phyloP scores from a whole-genome alignment of 2,113 vertebrate genomes.

The Rhinogobius similis region DNA sequence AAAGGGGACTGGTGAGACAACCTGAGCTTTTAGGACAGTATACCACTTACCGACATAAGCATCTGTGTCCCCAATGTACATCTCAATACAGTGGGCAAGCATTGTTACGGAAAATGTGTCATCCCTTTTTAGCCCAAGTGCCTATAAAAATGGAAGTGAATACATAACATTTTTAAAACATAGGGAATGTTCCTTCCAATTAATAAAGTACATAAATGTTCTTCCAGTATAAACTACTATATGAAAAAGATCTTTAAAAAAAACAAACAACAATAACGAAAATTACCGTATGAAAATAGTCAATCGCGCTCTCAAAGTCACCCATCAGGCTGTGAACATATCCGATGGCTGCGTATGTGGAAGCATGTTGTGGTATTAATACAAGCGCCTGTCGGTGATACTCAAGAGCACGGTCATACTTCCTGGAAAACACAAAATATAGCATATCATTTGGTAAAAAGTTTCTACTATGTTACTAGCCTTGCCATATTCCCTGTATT shows the following conservation, averaged over 20 bases:
- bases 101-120: slow-evolving; percentile 98
- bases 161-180: background rate
- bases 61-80: slow-evolving; percentile 99
- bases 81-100: slow-evolving; percentile 98
- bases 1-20: no score
- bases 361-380: slow-evolving; percentile 94
- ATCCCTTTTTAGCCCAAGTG: slow-evolving; percentile 94
- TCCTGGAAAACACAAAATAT: slow-evolving; percentile 72
- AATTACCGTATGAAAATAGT: slow-evolving; percentile 96
- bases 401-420: slow-evolving; percentile 94
- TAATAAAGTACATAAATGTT: background rate
- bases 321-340: slow-evolving; percentile 98
- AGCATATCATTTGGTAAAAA: background rate
- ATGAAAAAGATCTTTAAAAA: no score
- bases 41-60: slow-evolving; percentile 89
- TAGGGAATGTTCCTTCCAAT: background rate
- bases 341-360: slow-evolving; percentile 95
- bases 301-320: slow-evolving; percentile 96
- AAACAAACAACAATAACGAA: background rate
- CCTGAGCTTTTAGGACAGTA: background rate
- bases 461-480: no score
- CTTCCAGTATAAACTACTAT: background rate
- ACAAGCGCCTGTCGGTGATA: slow-evolving; percentile 97
- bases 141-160: slow-evolving; percentile 71
- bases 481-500: no score